Evolutionary conservation across 2,797 vertebrate genomes (phyloP), one percentile per base, ranked within the genome.

Genomic region (Pogoniulus pusillus): DNA sequence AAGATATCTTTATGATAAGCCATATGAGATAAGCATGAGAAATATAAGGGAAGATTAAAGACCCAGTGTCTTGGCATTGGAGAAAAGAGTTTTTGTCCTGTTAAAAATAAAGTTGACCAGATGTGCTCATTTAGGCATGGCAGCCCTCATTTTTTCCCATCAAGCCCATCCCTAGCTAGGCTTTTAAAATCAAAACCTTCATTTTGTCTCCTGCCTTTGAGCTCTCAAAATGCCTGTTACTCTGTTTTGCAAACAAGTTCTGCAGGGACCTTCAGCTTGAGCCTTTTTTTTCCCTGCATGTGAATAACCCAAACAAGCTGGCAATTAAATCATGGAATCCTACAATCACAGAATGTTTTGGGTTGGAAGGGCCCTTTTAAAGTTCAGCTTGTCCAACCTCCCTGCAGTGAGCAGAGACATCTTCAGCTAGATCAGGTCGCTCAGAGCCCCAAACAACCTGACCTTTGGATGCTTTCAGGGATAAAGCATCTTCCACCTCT

Each of bases 31-130:
- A 97, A 97, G 93, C 94, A 96, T 92, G 92, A 95, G 91, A 95
- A 96, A 93, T 94, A 88, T 65, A 94, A 94, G 91, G 93, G 89
- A 97, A 97, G 95, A 97, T 96, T 96, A 97, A 97, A 96, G 95
- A 68, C 69, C 41, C 72, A 60, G 37, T 91, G 94, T 96, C 86
- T 89, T 96, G 93, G 93, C 93, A 89, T 94, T 9, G 18, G 85
- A 93, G 95, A 96, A 96, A 96, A 96, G 91, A 41, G 73, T 70
- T 87, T 96, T 96, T 97, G 94, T 97, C 85, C 60, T 91, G 30
- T 76, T 87, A 65, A 88, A 93, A 93, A 94, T 58, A 80, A 94
- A 95, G 68, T 92, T 93, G 93, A 91, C 85, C 82, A 95, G 92
- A 97, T 96, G 96, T 92, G 86, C 83, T 94, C 60, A 74, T 93